Base-by-base conservation (phyloP, 2,113 vertebrate species). In the Mastomys natalensis region DNA sequence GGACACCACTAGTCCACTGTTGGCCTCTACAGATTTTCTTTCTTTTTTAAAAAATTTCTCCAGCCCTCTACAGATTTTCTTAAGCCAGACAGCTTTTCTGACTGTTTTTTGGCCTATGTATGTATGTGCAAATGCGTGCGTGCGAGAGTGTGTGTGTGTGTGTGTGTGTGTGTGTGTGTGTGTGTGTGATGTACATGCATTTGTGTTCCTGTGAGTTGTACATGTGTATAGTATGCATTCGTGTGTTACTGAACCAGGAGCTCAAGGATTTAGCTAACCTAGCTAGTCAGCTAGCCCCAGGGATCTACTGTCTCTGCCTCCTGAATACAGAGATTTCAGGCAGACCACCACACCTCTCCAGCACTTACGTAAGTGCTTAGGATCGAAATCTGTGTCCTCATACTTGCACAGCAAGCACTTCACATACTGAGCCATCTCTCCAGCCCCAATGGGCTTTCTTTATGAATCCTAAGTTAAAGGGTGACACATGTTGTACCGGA, bases 11-110 rank as follows among this genome's bases (percentile, higher is more conserved):
- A 88, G 80, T 62, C 21, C 58, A 78, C 37, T 85, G 58, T 80
- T 55, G 95, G 48, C 58, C 48, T 85, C 70, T 62, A 68, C 43
- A 73, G 45, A 93, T 95, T 93, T 86, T 31, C 82, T 66, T 76
- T 73, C 19, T 68, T 73, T 40, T 64, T 64, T 22, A 4, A 73
- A 72, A n/a, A 11, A n/a, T 22, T n/a, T 73, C 72, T 40, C n/a
- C n/a, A 43, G n/a, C n/a, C 48, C 43, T 85, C 62, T 55, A 68
- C 37, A 77, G 34, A 94, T 96, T 94, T 89, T n/a, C 81, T 73
- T 76, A 40, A 58, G 85, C 40, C 24, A 66, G 37, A 91, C 22
- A 77, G 40, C 85, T 19, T 87, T 90, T 89, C 37, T 93, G 48
- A 92, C 13, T 62, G 34, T 26, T 68, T 60, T 81, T 43, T 72